phyloP scores from a whole-genome alignment of 2,113 vertebrate species.

The Lamprologus speciosus region DNA sequence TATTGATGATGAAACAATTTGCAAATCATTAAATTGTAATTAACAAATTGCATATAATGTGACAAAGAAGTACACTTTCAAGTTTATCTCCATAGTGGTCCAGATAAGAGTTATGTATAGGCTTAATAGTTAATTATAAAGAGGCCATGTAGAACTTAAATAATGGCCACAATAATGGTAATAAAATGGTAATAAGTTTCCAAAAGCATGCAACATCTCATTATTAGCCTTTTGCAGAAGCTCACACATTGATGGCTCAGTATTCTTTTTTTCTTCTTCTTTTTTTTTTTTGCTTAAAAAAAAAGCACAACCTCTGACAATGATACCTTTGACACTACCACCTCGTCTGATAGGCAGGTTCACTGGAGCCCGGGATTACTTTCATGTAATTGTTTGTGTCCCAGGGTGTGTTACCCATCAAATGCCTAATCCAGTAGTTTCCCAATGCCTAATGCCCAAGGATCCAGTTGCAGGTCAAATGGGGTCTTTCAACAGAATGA shows the following conservation, averaged over 20 bases:
- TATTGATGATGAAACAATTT: conserved; percentile 46
- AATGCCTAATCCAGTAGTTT: conserved; percentile 49
- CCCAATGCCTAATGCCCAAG: conserved; percentile 27
- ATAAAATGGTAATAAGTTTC: conserved; percentile 3
- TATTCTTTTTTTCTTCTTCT: neutral
- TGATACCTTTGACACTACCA: neutral
- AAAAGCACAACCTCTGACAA: neutral
- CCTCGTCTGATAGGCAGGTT: conserved; percentile 1
- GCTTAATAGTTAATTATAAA: conserved; percentile 13
- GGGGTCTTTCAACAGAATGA: conserved; percentile 21
- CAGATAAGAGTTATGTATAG: neutral
- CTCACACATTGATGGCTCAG: conserved; percentile 36
- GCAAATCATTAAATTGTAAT: conserved; percentile 53
- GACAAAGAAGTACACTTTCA: conserved; percentile 29
- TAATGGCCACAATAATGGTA: conserved; percentile 18
- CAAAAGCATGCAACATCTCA: conserved; percentile 13
- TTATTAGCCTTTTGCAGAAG: conserved; percentile 11
- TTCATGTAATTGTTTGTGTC: conserved; percentile 46
- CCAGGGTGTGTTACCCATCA: conserved; percentile 41
- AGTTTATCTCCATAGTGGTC: conserved; percentile 53
- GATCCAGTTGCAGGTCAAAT: conserved; percentile 56
- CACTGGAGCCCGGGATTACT: conserved; percentile 38
- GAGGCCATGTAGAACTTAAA: conserved; percentile 4
- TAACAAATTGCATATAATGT: conserved; percentile 44
- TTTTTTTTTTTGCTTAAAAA: neutral